Evolutionary conservation across 2,888 invertebrate genomes (phyloP), one percentile per base, ranked within the genome.

Genomic region (Dolomedes plantarius): DNA sequence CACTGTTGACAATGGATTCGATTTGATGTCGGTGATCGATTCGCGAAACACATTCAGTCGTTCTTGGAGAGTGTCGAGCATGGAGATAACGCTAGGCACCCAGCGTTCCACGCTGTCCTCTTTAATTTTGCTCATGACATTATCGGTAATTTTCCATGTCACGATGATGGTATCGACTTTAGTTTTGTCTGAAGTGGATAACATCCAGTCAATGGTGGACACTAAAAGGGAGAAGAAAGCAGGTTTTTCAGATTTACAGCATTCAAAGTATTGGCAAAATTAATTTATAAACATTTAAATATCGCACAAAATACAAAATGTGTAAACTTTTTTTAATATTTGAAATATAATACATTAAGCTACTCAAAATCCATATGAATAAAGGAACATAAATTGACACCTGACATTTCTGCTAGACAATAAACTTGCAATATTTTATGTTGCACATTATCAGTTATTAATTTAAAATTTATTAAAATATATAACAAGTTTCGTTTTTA

Each of bases 141-240:
- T 86, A 46, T 89, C 87, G 6, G 89, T 89, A 13, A 88, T 83
- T 31, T 87, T 86, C 89, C 89, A 89, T 0, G 89, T 89, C 6
- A 89, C 83, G n/a, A 78, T 75, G 31, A 88, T 76, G 16, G 78
- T 77, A 32, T 88, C 87, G 0, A 65, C 71, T 56, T 86, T 80
- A 1, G 87, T 83, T 19, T 88, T 88, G 46, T 87, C 72, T 46
- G 79, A 36, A 36, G 87, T 82, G 2, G 89, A 89, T 29, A 89
- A 73, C 87, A 89, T 81, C 87, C 88, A 88, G 62, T 89, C 89
- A n/a, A 89, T 86, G 19, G 88, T 89, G 13, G 88, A 89, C 9
- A 88, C 89, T 89, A 46, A 3, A 29, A 28, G 31, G 36, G 68
- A 39, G 28, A 23, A 56, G 5, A n/a, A 46, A 46, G 13, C 6